Conservation (phyloP, 2,797 vertebrate genomes). For the Ibycter americanus region DNA sequence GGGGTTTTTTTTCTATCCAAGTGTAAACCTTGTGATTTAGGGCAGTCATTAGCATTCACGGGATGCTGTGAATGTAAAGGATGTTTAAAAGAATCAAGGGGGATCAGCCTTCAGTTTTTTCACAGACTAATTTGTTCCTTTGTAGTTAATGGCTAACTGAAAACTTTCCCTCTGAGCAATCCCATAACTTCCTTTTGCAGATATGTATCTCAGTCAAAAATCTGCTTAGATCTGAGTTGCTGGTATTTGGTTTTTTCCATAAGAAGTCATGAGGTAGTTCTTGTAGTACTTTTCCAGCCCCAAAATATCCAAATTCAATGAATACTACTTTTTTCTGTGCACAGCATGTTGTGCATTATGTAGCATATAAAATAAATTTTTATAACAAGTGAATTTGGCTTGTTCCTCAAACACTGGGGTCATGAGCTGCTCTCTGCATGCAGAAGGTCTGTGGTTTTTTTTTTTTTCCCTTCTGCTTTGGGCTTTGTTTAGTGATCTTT, state of each 20-base stretch:
- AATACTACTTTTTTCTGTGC: neutral
- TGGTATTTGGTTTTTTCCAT: neutral
- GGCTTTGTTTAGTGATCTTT: neutral
- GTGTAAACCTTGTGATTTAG: neutral
- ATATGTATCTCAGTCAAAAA: neutral
- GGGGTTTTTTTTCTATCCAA: neutral
- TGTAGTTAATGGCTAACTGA: neutral
- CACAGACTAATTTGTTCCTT: neutral
- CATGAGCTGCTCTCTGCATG: neutral
- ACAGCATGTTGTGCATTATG: neutral
- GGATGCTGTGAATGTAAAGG: neutral
- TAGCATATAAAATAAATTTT: neutral
- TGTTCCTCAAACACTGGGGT: neutral
- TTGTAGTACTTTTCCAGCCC: neutral
- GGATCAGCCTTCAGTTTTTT: neutral
- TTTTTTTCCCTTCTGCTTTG: neutral
- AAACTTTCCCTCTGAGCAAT: neutral
- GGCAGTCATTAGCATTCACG: neutral
- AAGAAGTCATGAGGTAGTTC: neutral
- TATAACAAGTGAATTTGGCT: neutral
- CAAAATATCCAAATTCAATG: neutral
- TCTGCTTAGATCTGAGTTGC: neutral
- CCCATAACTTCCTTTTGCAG: neutral
- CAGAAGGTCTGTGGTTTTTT: fast-evolving
- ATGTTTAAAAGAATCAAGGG: neutral